These are phyloP conservation scores for Ochropleura plecta DNA, from an alignment of 2,888 invertebrate species.

Conservation along the genomic window DNA sequence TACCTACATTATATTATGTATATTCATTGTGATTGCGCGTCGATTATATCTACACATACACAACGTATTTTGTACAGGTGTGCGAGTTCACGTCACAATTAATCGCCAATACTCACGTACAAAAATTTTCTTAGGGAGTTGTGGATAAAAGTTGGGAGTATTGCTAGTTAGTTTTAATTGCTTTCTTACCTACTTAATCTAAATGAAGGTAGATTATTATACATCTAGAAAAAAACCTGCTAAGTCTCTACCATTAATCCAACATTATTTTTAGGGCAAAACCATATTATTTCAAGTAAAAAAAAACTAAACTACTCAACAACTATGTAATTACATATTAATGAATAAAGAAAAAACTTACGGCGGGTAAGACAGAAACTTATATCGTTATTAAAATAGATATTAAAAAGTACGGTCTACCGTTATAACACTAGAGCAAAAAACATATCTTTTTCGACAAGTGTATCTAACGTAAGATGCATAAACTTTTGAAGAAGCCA, in stretches of 20 bases:
- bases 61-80: slow-evolving; percentile 22
- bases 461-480: neutral
- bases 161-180: neutral
- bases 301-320: neutral
- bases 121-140: neutral
- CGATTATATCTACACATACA: neutral
- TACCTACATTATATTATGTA: neutral
- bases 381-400: neutral
- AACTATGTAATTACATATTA: neutral
- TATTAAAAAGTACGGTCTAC: neutral
- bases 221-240: neutral
- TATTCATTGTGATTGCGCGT: slow-evolving; percentile 6
- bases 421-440: neutral
- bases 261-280: no score
- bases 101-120: slow-evolving; percentile 6
- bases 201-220: neutral
- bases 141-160: neutral
- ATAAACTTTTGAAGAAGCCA: neutral
- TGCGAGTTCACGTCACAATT: slow-evolving; percentile 9
- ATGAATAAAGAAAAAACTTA: neutral
- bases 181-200: neutral
- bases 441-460: neutral
- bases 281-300: no score
- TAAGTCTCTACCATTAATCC: neutral
- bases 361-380: neutral